A percentile compares a stretch with the other conserved stretches of the same genome.
These are phyloP conservation scores for Brachyrhaphis roseni DNA, from an alignment of 2,797 vertebrate genomes.

Conservation along the genomic window DNA sequence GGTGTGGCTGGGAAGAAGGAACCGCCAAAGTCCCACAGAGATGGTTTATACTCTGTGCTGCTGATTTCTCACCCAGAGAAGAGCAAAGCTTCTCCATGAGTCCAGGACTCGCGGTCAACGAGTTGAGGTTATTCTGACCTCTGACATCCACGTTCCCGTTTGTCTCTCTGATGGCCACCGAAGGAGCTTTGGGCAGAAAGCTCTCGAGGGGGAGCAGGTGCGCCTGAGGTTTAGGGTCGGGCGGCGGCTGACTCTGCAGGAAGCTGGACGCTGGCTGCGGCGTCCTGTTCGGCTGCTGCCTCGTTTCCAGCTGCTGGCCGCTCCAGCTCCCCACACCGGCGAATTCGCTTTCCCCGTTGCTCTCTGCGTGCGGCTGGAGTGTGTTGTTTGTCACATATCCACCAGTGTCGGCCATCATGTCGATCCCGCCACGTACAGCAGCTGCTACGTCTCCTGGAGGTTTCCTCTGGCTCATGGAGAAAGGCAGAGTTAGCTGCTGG, in stretches of 20 bases:
- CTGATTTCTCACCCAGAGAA: constrained; percentile 63
- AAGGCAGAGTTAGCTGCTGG: constrained; percentile 60
- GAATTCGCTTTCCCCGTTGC: constrained; percentile 63
- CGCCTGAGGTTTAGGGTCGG: constrained; percentile 56
- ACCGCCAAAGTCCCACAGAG: constrained; percentile 64
- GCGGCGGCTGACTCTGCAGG: constrained; percentile 58
- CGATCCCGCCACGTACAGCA: constrained; percentile 60
- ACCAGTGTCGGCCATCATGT: constrained; percentile 60
- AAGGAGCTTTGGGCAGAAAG: constrained; percentile 72
- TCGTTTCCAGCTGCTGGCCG: constrained; percentile 58
- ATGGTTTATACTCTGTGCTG: constrained; percentile 62
- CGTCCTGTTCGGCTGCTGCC: constrained; percentile 58
- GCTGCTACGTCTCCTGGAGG: constrained; percentile 65
- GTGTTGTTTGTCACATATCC: constrained; percentile 72
- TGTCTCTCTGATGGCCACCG: constrained; percentile 58
- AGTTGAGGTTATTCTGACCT: constrained; percentile 60
- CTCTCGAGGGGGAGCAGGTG: constrained; percentile 73
- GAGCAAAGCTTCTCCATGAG: constrained; percentile 76
- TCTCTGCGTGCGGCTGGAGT: constrained; percentile 66
- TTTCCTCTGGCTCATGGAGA: constrained; percentile 72
- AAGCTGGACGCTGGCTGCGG: constrained; percentile 59
- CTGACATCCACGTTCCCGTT: constrained; percentile 65
- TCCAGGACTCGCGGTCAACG: constrained; percentile 45
- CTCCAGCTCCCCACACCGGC: constrained; percentile 75
- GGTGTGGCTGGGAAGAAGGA: constrained; percentile 66